Base-by-base conservation (phyloP, 1,140 invertebrate species). In the Drosophila pruinosa region DNA sequence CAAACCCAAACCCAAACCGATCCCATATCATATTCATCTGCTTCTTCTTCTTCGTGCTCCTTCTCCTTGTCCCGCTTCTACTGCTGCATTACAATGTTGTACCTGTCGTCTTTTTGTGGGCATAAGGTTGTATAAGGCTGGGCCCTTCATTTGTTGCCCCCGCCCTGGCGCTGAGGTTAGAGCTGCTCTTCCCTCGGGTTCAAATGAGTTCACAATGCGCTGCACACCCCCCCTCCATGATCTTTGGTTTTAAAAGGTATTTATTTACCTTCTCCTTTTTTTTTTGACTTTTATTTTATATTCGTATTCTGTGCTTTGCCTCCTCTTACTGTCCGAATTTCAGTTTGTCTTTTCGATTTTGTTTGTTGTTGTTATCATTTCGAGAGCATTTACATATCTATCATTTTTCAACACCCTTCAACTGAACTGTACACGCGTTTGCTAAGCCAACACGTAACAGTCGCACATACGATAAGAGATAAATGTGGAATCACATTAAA, bases 331-430 rank as follows among this genome's bases (percentile, higher is more conserved):
- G 12, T 59, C 43, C 47, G 36, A 21, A 5, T 43, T 31, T 39
- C 19, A 39, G 48, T 14, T 52, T 12, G 41, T 22, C 22, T 52
- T 71, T 65, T 65, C 19, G 61, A 54, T 57, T 64, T 53, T 82
- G 73, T 80, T 72, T 61, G 61, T 73, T 67, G 78, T 81, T 81
- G 73, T 81, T 81, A 80, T 76, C 72, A 72, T 65, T 80, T 59
- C 24, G 52, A 19, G 4, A 36, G 14, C 57, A 69, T 62, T 62
- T 45, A 69, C 57, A 69, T 69, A 62, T 24, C 43, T 47, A 47
- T 47, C 43, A 47, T 15, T 47, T 47, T 22, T 14, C 6, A 3
- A 12, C 17, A 50, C 43, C 22, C 43, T 36, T 34, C 36, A 12
- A 21, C 14, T 14, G 17, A 14, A 15, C 22, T n/a, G 22, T 39